Percentiles rank a stretch among this genome's conserved stretches.
Evolutionary conservation across 2,888 invertebrate genomes (phyloP).

Genomic region (Orthonychiurus folsomi): DNA sequence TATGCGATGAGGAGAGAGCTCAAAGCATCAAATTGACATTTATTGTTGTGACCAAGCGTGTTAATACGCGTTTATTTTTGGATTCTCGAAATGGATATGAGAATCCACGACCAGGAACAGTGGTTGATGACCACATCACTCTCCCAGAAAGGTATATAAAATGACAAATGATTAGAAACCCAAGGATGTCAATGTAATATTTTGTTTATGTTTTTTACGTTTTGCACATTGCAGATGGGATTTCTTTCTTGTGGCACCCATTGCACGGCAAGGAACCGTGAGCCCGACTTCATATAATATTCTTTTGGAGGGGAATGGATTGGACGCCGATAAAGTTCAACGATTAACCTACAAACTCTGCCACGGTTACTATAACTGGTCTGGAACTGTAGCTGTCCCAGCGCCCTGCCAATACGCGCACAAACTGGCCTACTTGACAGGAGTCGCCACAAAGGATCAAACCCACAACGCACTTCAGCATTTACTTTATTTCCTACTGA

Average conservation of each 20-base stretch:
- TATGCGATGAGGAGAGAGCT: not conserved
- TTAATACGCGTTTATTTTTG: slow-evolving; percentile 50
- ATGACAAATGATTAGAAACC: not conserved
- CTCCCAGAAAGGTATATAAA: slow-evolving; percentile 5
- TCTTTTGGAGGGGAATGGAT: slow-evolving; percentile 60
- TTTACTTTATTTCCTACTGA: slow-evolving; percentile 18
- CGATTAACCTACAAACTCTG: slow-evolving; percentile 72
- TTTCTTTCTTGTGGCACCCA: slow-evolving; percentile 81
- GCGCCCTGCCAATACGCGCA: slow-evolving; percentile 52
- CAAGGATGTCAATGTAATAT: not conserved
- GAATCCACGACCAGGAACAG: slow-evolving; percentile 9
- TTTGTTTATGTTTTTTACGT: not conserved
- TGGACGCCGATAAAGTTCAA: slow-evolving; percentile 67
- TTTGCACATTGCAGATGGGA: slow-evolving; percentile 58
- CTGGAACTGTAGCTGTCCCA: no score
- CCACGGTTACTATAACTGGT: no score
- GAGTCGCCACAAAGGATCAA: slow-evolving; percentile 34
- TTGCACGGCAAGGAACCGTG: slow-evolving; percentile 78
- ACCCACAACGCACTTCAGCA: slow-evolving; percentile 11
- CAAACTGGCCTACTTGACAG: slow-evolving; percentile 49
- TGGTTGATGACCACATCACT: slow-evolving; percentile 9
- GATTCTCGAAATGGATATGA: not conserved
- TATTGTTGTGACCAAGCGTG: slow-evolving; percentile 77
- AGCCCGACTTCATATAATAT: slow-evolving; percentile 85
- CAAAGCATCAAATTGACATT: slow-evolving; percentile 53